Evolutionary conservation across 1,140 invertebrate species (phyloP).

Genomic region (Leucophenga varia): DNA sequence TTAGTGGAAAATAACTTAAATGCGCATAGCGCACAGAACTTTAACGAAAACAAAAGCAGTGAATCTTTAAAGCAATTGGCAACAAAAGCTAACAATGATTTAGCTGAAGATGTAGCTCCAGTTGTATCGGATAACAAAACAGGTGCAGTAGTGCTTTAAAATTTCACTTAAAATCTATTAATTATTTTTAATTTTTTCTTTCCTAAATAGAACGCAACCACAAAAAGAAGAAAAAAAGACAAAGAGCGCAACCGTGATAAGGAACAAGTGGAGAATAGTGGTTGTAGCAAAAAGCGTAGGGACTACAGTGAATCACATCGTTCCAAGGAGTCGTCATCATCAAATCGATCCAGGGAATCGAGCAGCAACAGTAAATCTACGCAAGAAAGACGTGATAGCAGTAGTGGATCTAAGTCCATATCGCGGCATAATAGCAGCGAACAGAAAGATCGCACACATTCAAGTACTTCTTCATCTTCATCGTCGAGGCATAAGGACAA

Average conservation of each 20-base stretch:
- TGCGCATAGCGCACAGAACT: slow-evolving; percentile 24
- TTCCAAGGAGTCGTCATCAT: not conserved
- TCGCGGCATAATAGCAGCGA: slow-evolving; percentile 18
- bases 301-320: slow-evolving; percentile 10
- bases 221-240: slow-evolving; percentile 47
- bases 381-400: slow-evolving; percentile 10
- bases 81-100: no score
- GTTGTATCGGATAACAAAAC: no score
- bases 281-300: not conserved
- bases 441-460: slow-evolving; percentile 12
- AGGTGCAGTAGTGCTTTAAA: slow-evolving; percentile 1
- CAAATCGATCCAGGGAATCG: slow-evolving; percentile 13
- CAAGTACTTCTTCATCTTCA: slow-evolving; percentile 20
- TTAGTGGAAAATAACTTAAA: slow-evolving; percentile 20
- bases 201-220: slow-evolving; percentile 44
- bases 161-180: slow-evolving; percentile 9
- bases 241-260: slow-evolving; percentile 43
- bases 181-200: not conserved
- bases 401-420: slow-evolving; percentile 20
- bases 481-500: slow-evolving; percentile 35
- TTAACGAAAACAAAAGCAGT: no score
- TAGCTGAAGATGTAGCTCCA: no score
- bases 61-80: no score
- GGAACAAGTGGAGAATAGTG: slow-evolving; percentile 21
- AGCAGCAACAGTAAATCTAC: not conserved